These are phyloP conservation scores for Ctenochaetus hawaiiensis DNA, from an alignment of 2,797 vertebrate species.

Conservation along the genomic window DNA sequence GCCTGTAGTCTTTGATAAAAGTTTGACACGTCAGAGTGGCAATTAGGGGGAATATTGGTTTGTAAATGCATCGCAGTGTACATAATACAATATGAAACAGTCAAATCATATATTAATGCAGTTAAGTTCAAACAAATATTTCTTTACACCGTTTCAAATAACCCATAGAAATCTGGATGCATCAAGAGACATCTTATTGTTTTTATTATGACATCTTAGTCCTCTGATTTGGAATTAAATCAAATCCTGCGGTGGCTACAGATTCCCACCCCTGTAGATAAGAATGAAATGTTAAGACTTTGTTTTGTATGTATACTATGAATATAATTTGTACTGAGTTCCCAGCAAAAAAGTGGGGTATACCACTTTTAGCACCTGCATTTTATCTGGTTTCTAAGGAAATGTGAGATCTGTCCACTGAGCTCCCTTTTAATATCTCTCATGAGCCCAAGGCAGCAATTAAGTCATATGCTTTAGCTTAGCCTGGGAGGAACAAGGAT, in stretches of 20 bases:
- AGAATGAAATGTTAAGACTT: slow-evolving; percentile 58
- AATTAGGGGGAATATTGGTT: too few species aligned
- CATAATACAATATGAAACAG: too few species aligned
- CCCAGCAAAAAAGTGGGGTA: slow-evolving; percentile 31
- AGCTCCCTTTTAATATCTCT: slow-evolving; percentile 73
- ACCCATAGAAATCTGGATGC: too few species aligned
- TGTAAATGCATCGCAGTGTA: too few species aligned
- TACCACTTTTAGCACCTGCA: slow-evolving; percentile 45
- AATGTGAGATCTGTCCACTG: slow-evolving; percentile 61
- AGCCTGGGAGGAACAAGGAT: slow-evolving; percentile 47
- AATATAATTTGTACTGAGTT: not conserved
- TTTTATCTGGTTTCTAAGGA: slow-evolving; percentile 78
- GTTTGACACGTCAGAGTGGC: slow-evolving; percentile 31
- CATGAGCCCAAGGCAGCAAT: slow-evolving; percentile 74
- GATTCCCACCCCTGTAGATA: not conserved
- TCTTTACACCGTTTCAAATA: too few species aligned
- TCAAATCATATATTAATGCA: too few species aligned
- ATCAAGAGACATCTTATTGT: too few species aligned
- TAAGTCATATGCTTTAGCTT: slow-evolving; percentile 67
- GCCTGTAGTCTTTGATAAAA: slow-evolving; percentile 27
- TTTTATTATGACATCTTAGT: too few species aligned
- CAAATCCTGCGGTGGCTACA: too few species aligned
- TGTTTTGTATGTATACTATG: not conserved
- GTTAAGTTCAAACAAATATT: too few species aligned
- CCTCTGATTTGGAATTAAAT: slow-evolving; percentile 1